Conservation (phyloP, 2,113 vertebrate genomes). For the Hippocampus comes region DNA sequence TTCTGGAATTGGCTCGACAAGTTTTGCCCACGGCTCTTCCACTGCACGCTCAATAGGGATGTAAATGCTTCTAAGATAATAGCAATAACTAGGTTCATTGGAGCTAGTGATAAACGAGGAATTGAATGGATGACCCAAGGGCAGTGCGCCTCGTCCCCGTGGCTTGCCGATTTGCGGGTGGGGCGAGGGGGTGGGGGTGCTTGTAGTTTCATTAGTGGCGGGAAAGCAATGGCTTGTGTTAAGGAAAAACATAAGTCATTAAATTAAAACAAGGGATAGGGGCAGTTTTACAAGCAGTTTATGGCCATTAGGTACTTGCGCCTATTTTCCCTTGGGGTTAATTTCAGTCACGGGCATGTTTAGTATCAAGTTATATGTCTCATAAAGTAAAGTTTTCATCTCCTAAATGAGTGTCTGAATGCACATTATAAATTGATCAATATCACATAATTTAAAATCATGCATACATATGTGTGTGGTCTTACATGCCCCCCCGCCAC, state of each 20-base stretch:
- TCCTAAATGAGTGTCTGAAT: slow-evolving; percentile 13
- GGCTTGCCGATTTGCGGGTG: slow-evolving; percentile 60
- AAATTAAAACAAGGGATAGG: slow-evolving; percentile 44
- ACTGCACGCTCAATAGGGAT: slow-evolving; percentile 70
- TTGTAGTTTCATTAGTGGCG: slow-evolving; percentile 47
- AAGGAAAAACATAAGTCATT: slow-evolving; percentile 41
- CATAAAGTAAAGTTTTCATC: slow-evolving; percentile 36
- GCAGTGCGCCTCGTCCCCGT: slow-evolving; percentile 49
- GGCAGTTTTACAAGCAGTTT: slow-evolving; percentile 38
- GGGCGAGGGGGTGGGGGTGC: not conserved
- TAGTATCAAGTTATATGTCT: slow-evolving; percentile 28
- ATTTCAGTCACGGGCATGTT: slow-evolving; percentile 37
- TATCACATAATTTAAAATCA: no score
- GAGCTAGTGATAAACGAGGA: slow-evolving; percentile 68
- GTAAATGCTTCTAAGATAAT: slow-evolving; percentile 73
- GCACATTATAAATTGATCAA: no score
- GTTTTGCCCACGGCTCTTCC: slow-evolving; percentile 60
- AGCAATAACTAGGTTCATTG: slow-evolving; percentile 72
- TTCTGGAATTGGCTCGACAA: slow-evolving; percentile 68
- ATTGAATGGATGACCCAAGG: slow-evolving; percentile 66
- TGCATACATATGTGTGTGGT: no score
- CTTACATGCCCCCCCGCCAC: no score
- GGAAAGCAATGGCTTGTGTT: slow-evolving; percentile 47
- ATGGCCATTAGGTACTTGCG: slow-evolving; percentile 40
- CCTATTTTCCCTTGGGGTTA: slow-evolving; percentile 32